These are phyloP conservation scores for Garrulus glandarius DNA, from an alignment of 2,797 vertebrate genomes.

Conservation along the genomic window DNA sequence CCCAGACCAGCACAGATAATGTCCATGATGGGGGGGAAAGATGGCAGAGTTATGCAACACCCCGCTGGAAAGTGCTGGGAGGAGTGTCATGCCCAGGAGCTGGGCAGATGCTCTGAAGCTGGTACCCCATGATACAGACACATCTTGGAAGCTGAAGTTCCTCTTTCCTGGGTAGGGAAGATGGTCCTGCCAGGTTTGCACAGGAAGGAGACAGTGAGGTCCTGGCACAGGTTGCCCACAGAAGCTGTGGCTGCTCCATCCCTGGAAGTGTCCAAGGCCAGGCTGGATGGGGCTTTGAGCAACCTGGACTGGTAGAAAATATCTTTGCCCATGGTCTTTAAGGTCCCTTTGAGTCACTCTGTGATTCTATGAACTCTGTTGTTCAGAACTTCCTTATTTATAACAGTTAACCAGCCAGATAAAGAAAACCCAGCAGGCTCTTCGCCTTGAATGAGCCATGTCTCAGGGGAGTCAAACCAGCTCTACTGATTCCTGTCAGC, in stretches of 20 bases:
- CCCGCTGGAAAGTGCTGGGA: fast-evolving
- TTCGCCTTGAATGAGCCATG: background rate
- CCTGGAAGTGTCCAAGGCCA: background rate
- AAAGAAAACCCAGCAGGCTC: background rate
- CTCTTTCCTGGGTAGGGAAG: background rate
- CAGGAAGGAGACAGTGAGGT: background rate
- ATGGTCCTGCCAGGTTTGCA: background rate
- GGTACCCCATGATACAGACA: background rate
- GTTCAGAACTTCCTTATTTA: background rate
- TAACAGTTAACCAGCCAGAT: background rate
- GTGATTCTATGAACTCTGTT: background rate
- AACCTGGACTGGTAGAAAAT: background rate
- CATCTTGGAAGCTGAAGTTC: background rate
- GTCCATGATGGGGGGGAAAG: fast-evolving
- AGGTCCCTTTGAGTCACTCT: fast-evolving
- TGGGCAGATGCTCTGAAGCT: background rate
- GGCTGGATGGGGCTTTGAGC: background rate
- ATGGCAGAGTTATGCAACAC: fast-evolving
- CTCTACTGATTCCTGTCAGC: background rate
- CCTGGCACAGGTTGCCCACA: background rate
- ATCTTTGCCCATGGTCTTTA: background rate
- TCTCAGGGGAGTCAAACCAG: background rate
- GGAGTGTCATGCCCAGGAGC: background rate
- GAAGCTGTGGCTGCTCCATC: background rate
- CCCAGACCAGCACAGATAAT: background rate